These are phyloP conservation scores for Zaprionus davidi DNA, from an alignment of 1,140 invertebrate species.

Conservation along the genomic window DNA sequence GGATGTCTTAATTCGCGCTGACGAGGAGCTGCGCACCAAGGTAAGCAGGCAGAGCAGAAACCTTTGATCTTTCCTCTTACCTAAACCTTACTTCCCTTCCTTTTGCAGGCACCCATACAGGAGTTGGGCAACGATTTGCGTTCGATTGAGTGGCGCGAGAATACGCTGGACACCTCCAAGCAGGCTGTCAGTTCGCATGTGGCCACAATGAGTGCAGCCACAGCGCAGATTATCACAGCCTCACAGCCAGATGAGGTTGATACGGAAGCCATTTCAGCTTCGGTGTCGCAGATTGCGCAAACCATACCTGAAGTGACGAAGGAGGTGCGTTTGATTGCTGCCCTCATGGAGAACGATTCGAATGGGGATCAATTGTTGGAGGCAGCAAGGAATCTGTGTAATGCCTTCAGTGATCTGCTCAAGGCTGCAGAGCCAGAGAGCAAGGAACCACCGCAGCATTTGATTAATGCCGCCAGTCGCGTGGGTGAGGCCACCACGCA, in stretches of 20 bases:
- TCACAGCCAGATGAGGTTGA: conserved; percentile 93
- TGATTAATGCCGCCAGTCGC: conserved; percentile 96
- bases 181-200: conserved; percentile 98
- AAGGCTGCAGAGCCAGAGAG: conserved; percentile 96
- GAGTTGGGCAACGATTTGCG: conserved; percentile 92
- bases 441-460: conserved; percentile 95
- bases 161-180: conserved; percentile 96
- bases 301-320: conserved; percentile 98
- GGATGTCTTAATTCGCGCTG: conserved; percentile 93
- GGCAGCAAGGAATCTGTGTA: conserved; percentile 95
- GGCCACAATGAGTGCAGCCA: conserved; percentile 99
- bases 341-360: conserved; percentile 93
- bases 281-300: conserved; percentile 98
- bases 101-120: conserved; percentile 87
- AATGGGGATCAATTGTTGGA: conserved; percentile 95
- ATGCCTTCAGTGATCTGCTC: conserved; percentile 97
- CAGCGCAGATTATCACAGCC: conserved; percentile 97
- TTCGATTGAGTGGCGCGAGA: conserved; percentile 96
- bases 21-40: conserved; percentile 90
- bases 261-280: conserved; percentile 97
- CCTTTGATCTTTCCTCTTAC: no score
- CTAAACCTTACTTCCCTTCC: neutral
- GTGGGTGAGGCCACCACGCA: conserved; percentile 98
- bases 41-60: conserved; percentile 32
- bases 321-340: conserved; percentile 96